phyloP scores from a whole-genome alignment of 2,797 vertebrate genomes.

The Syngnathus rostellatus region DNA sequence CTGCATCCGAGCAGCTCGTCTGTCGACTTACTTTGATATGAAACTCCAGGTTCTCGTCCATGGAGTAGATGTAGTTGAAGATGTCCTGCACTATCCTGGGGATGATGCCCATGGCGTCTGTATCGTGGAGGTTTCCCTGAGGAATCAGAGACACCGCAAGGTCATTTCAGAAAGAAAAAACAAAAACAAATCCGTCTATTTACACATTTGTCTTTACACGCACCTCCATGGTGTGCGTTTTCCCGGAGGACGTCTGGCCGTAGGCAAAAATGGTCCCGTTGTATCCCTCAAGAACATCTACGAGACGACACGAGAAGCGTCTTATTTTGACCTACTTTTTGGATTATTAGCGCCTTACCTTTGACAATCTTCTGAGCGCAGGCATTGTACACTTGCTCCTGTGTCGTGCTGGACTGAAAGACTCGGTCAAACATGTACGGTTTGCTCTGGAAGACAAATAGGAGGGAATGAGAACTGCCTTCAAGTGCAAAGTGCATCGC shows the following conservation, averaged over 20 bases:
- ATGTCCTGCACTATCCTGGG: constrained; percentile 98
- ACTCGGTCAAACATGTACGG: constrained; percentile 92
- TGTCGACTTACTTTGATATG: constrained; percentile 81
- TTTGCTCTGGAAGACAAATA: constrained; percentile 70
- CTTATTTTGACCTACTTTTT: neutral
- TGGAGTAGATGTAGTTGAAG: constrained; percentile 99
- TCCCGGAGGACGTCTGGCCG: constrained; percentile 96
- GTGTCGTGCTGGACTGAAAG: constrained; percentile 85
- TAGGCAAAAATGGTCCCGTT: constrained; percentile 99
- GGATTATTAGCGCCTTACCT: constrained; percentile 67
- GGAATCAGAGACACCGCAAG: neutral
- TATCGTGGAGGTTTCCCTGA: constrained; percentile 92
- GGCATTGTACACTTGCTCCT: constrained; percentile 96
- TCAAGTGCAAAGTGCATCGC: neutral
- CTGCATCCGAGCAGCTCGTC: neutral
- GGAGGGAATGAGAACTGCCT: neutral
- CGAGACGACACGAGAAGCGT: neutral
- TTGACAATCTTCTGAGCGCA: constrained; percentile 98
- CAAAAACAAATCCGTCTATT: neutral
- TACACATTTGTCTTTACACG: constrained; percentile 13
- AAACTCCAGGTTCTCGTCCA: constrained; percentile 99
- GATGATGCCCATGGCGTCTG: constrained; percentile 94
- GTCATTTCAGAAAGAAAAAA: neutral
- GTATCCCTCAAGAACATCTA: constrained; percentile 98
- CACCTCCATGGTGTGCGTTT: constrained; percentile 99